Evolutionary conservation across 1,140 invertebrate species (phyloP).

Genomic region (Drosophila ogumai): DNA sequence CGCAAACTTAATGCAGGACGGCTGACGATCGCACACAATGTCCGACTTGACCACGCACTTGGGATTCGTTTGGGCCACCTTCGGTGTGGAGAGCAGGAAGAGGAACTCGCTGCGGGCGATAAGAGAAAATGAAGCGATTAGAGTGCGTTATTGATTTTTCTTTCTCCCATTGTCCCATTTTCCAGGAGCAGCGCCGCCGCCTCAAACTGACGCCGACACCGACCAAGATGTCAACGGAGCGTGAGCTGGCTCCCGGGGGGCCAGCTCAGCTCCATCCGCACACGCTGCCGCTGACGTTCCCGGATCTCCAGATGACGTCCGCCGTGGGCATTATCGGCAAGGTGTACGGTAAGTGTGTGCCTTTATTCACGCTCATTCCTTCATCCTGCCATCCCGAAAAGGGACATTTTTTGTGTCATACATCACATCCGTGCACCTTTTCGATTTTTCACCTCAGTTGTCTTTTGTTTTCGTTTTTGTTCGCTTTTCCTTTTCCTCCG

Average conservation of each 20-base stretch:
- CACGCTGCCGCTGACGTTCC: slow-evolving; percentile 85
- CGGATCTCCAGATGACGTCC: slow-evolving; percentile 86
- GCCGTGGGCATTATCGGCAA: slow-evolving; percentile 87
- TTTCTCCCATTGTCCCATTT: not conserved
- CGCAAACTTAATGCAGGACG: slow-evolving; percentile 88
- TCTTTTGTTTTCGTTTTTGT: slow-evolving; percentile 26
- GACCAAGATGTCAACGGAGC: slow-evolving; percentile 85
- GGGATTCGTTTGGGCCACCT: slow-evolving; percentile 89
- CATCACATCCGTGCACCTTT: slow-evolving; percentile 53
- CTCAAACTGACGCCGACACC: slow-evolving; percentile 84
- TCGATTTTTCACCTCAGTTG: slow-evolving; percentile 22
- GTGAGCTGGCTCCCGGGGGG: slow-evolving; percentile 84
- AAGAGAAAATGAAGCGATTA: slow-evolving; percentile 1
- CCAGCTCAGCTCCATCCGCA: slow-evolving; percentile 85
- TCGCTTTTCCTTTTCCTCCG: slow-evolving; percentile 27
- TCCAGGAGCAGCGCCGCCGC: slow-evolving; percentile 61
- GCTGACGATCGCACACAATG: slow-evolving; percentile 91
- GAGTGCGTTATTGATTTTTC: slow-evolving; percentile 19
- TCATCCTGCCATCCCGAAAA: not conserved
- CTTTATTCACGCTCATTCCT: not conserved
- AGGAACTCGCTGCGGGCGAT: slow-evolving; percentile 89
- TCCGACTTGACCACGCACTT: slow-evolving; percentile 91
- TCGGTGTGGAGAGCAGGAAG: slow-evolving; percentile 88
- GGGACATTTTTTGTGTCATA: slow-evolving; percentile 6
- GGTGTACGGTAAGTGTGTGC: slow-evolving; percentile 86